Base-by-base conservation (phyloP, 2,888 invertebrate genomes). In the Ecliptopera silaceata region DNA sequence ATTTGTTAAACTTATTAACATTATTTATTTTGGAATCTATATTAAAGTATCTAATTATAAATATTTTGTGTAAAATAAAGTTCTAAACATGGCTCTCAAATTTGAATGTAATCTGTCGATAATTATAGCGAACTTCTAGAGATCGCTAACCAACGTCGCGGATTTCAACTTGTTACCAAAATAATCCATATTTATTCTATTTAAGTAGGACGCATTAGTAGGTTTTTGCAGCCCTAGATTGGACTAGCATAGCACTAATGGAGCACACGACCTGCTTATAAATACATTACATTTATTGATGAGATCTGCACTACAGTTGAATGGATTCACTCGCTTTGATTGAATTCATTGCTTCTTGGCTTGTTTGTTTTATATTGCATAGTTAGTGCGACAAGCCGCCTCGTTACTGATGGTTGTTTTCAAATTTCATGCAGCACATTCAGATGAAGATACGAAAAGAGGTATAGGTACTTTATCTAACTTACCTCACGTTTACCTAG, bases 351-450 rank as follows among this genome's bases (percentile, higher is more conserved):
- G 56, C 50, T 59, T 56, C 56, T 22, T 1, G 22, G 42, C 31
- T 46, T 36, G 29, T 56, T 51, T 50, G 18, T 43, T 51, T 44
- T 47, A 36, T 22, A 45, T 53, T n/a, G n/a, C n/a, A n/a, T n/a
- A n/a, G n/a, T n/a, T 15, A n/a, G 11, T 17, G 1, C 17, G 10
- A 18, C 34, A 22, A 22, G 10, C 49, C n/a, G n/a, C 13, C 18
- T 32, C 36, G 10, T 18, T 13, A 32, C 12, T 43, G 38, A 44
- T 5, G 1, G 5, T 29, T 49, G 8, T 31, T 46, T 49, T 65
- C 32, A 20, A 8, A 11, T 59, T 66, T 59, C 63, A 63, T 57
- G 67, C 67, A 68, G 67, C 63, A 22, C 48, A 59, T 34, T 59
- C 61, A 15, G 65, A 63, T 18, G 41, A 54, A 22, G 45, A 55